A percentile compares a stretch with the other conserved stretches of the same genome.
Conservation (phyloP, 1,140 invertebrate species). For the Reticulitermes speratus region DNA sequence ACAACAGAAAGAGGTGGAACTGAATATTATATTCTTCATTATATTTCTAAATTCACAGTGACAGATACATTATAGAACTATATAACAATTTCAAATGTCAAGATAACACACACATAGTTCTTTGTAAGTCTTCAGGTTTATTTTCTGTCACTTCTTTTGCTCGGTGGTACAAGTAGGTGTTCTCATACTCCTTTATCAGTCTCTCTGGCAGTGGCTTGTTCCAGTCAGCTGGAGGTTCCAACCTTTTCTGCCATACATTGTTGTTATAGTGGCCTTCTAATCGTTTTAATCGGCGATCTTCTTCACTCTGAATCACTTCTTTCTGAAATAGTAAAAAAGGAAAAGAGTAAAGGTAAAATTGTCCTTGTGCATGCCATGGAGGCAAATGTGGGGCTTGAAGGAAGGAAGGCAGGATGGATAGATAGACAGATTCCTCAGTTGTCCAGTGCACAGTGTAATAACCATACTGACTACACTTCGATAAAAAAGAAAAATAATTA, state of each 20-base stretch:
- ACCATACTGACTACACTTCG: background rate
- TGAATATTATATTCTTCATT: too few species aligned
- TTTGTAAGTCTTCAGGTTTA: background rate
- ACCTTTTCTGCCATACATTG: constrained; percentile 73
- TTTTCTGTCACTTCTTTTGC: constrained; percentile 54
- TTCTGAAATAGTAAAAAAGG: constrained; percentile 53
- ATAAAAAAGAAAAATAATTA: background rate
- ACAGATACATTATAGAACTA: background rate
- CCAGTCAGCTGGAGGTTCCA: constrained; percentile 76
- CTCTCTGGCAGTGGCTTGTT: constrained; percentile 72
- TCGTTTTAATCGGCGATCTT: constrained; percentile 57
- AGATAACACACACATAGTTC: constrained; percentile 28
- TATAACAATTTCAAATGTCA: constrained; percentile 15
- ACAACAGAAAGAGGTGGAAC: too few species aligned
- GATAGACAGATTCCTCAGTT: constrained; percentile 27
- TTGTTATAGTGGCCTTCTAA: constrained; percentile 67
- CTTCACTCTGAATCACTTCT: constrained; percentile 70
- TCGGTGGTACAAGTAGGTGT: constrained; percentile 64
- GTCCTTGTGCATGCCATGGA: too few species aligned
- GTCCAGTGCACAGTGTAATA: background rate
- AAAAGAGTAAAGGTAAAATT: background rate
- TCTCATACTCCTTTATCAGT: constrained; percentile 63
- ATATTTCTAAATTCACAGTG: too few species aligned
- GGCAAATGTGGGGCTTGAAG: too few species aligned
- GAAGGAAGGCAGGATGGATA: background rate